Evolutionary conservation across 2,797 vertebrate genomes (phyloP), one percentile per base, ranked within the genome.

Genomic region (Phyllotis vaccarum): DNA sequence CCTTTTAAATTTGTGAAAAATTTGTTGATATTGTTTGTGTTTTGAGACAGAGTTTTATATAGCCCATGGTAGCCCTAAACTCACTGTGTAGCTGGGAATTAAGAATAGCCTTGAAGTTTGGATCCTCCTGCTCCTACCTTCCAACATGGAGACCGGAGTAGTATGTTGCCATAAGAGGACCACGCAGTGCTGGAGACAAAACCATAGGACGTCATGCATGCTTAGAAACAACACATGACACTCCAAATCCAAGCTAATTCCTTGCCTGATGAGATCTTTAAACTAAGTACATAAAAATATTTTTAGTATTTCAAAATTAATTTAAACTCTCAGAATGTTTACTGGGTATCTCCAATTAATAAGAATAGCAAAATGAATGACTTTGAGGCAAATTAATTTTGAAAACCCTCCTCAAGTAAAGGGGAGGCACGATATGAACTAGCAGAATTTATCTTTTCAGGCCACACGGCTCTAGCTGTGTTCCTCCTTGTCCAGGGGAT

Each of bases 271-370:
- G 17, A 56, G 56, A 43, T 52, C 54, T 76, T 78, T 6, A 21
- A 66, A 79, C 34, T 40, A 37, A 24, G 62, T 56, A 95, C 5
- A 79, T 52, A 64, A 85, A 87, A 64, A 70, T 8, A 68, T 0
- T 54, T 54, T 14, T 2, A 54, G 17, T 80, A 66, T 68, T 54
- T 58, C 64, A 56, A 49, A 78, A 89, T 52, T 49, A 88, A 96
- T 75, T 74, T 60, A 95, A 83, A 88, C 22, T 90, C 43, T 80
- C 74, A 93, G 88, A 92, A 6, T 78, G 74, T 86, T 75, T n/a
- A 76, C 34, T 89, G 29, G 56, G 62, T 46, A 90, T 37, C 74
- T 94, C 43, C 52, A 43, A 88, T 43, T 58, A 95, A 87, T 2
- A 49, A 8, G 46, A n/a, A 14, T 2, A 81, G 80, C 75, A 87